Evolutionary conservation across 2,113 vertebrate species (phyloP), one percentile per base, ranked within the genome.

Genomic region (Polypterus senegalus): DNA sequence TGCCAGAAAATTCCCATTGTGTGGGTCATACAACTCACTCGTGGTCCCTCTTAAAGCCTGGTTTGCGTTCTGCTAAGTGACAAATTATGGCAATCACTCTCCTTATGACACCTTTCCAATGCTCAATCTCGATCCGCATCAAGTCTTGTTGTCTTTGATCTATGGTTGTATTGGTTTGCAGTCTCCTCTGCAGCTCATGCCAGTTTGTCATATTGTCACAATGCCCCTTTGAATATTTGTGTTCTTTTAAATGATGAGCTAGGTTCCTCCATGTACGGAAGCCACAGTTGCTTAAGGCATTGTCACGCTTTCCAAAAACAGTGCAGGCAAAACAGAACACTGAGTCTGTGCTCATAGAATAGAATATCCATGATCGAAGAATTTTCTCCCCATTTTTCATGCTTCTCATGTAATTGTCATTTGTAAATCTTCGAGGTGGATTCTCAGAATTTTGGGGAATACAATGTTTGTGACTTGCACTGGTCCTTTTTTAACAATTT

Each of bases 181-280:
- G 57, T 57, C 66, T 65, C 63, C 9, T 62, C 62, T 67, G 65
- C 5, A 67, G 63, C 6, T 70, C 60, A 65, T 65, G 63, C 66
- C 69, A 70, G 54, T 47, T 67, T 56, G 5, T 48, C 65, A 70
- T 66, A 49, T 63, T 63, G 58, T 47, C 59, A 55, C 49, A 48
- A 49, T 70, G 69, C 43, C 49, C 54, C 45, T 70, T 70, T 55
- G 62, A 67, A 65, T 67, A 62, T 54, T 68, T 63, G 10, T 67
- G 57, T 57, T 66, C 67, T 49, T 69, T 69, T 53, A 69, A 55
- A 63, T 66, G 68, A 27, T 43, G 27, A 63, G 56, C 52, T 51
- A 69, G 61, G 54, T 66, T 69, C 57, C n/a, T 69, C 67, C 67
- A 69, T 48, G 53, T 57, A 52, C 58, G 49, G 58, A 64, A 66